A percentile compares a stretch with the other conserved stretches of the same genome.
Evolutionary conservation across 2,797 vertebrate species (phyloP).

Genomic region (Cheirogaleus major): DNA sequence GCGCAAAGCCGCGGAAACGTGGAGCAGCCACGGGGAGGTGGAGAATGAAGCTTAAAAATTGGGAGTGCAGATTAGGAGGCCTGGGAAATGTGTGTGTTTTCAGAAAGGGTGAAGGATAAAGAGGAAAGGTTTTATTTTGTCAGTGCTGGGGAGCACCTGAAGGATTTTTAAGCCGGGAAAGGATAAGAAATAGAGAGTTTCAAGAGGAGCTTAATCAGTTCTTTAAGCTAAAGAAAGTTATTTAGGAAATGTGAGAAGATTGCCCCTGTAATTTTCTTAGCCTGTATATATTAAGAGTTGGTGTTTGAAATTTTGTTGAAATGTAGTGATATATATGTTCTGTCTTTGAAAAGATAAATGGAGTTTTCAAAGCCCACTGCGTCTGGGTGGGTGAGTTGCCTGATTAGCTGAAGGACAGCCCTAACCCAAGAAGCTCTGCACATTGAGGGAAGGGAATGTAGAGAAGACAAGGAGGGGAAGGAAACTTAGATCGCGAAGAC

Average conservation of each 20-base stretch:
- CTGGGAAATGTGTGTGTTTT: background rate
- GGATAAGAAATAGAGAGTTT: background rate
- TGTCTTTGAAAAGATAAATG: constrained; percentile 22
- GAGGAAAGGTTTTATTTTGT: background rate
- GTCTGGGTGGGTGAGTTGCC: background rate
- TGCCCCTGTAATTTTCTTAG: constrained; percentile 1
- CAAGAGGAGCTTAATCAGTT: background rate
- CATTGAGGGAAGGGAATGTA: background rate
- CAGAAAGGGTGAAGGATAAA: background rate
- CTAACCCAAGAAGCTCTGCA: background rate
- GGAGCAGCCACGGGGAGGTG: fast-evolving
- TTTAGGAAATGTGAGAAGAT: constrained; percentile 58
- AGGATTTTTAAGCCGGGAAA: background rate
- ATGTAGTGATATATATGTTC: background rate
- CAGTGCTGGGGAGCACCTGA: background rate
- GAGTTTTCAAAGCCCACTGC: background rate
- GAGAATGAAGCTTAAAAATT: background rate
- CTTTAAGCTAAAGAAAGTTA: constrained; percentile 36
- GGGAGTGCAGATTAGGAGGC: background rate
- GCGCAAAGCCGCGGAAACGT: background rate
- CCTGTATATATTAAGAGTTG: background rate
- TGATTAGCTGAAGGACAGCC: background rate
- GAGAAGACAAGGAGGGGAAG: background rate
- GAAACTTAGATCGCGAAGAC: fast-evolving
- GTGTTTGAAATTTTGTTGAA: constrained; percentile 31